phyloP scores from a whole-genome alignment of 2,888 invertebrate genomes.

The Agrotis exclamationis region DNA sequence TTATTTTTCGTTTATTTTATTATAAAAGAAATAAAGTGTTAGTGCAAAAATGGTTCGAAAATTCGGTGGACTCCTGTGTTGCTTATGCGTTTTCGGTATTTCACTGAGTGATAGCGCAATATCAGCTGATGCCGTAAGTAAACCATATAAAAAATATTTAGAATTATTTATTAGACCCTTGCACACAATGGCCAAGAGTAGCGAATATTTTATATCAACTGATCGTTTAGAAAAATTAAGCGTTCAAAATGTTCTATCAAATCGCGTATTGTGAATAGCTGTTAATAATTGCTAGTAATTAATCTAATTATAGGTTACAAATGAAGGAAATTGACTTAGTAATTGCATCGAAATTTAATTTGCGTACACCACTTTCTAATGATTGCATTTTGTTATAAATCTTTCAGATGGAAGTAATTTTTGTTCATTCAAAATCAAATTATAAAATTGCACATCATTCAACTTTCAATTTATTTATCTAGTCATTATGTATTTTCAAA shows the following conservation, averaged over 20 bases:
- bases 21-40: slow-evolving; percentile 43
- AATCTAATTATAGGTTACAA: slow-evolving; percentile 3
- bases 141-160: background rate
- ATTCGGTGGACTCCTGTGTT: slow-evolving; percentile 86
- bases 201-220: background rate
- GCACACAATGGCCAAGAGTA: background rate
- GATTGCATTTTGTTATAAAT: background rate
- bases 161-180: background rate
- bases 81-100: slow-evolving; percentile 85
- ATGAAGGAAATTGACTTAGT: slow-evolving; percentile 25
- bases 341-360: slow-evolving; percentile 2
- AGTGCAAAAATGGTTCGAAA: slow-evolving; percentile 84
- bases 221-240: background rate
- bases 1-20: slow-evolving; percentile 33
- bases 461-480: too few relatives aligned
- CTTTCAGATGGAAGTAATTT: background rate
- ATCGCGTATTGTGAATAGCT: background rate
- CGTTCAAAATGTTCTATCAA: background rate
- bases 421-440: too few relatives aligned
- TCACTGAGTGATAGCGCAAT: slow-evolving; percentile 87
- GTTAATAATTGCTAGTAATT: slow-evolving; percentile 29
- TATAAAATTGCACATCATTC: too few relatives aligned
- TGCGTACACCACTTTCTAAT: slow-evolving; percentile 29
- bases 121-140: slow-evolving; percentile 86
- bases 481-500: too few relatives aligned